Conservation (phyloP, 2,113 vertebrate species). For the Alectura lathami region DNA sequence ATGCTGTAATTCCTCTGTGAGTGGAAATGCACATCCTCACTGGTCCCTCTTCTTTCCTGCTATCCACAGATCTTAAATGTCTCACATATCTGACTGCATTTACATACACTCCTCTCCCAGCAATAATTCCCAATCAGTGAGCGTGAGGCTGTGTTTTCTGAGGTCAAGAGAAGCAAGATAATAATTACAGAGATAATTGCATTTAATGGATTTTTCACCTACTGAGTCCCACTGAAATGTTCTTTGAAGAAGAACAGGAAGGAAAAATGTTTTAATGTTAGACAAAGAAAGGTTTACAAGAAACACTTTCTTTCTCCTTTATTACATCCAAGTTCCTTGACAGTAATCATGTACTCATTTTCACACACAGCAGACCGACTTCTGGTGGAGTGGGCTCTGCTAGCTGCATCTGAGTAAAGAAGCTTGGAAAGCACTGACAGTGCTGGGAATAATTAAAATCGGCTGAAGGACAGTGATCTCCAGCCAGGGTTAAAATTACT, state of each 20-base stretch:
- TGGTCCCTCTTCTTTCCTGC: background rate
- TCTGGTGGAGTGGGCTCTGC: background rate
- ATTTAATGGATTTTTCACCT: conserved; percentile 59
- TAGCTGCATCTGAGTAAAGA: background rate
- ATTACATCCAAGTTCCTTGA: conserved; percentile 23
- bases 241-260: conserved; percentile 31
- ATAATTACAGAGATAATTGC: conserved; percentile 63
- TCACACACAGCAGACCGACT: background rate
- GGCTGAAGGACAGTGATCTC: background rate
- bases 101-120: background rate
- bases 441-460: conserved; percentile 11
- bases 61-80: background rate
- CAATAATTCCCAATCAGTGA: background rate
- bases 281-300: conserved; percentile 32
- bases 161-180: conserved; percentile 30
- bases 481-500: conserved; percentile 6
- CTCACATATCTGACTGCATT: conserved; percentile 11
- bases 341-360: conserved; percentile 41
- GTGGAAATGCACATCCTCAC: background rate
- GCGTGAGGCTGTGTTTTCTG: background rate
- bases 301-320: conserved; percentile 36
- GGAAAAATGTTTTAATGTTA: conserved; percentile 46
- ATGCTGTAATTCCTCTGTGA: background rate
- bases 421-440: background rate
- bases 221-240: conserved; percentile 44